Percentiles rank a stretch among this genome's conserved stretches.
phyloP scores from a whole-genome alignment of 2,113 vertebrate genomes.

The Oxygymnocypris stewartii region DNA sequence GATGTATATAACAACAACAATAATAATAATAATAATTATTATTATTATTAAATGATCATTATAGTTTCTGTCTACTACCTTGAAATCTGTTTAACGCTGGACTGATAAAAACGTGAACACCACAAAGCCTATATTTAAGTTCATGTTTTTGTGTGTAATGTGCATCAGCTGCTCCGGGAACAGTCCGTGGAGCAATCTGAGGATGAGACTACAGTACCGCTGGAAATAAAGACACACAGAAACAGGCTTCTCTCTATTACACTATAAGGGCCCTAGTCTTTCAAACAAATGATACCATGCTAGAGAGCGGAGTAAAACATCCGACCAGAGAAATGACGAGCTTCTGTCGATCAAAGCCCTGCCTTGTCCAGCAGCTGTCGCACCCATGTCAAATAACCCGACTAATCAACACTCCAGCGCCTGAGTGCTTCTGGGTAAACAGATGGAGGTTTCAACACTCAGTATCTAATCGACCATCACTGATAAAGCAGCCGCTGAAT shows the following conservation, averaged over 20 bases:
- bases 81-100: background rate
- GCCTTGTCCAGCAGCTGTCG: slow-evolving; percentile 1
- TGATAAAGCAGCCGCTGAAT: background rate
- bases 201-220: background rate
- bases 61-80: background rate
- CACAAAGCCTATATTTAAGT: background rate
- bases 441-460: background rate
- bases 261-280: background rate
- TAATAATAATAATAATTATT: too few species aligned
- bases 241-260: background rate
- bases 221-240: background rate
- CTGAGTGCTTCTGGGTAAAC: slow-evolving; percentile 21
- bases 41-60: too few species aligned
- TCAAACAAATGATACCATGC: slow-evolving; percentile 4
- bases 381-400: background rate
- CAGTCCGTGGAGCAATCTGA: background rate
- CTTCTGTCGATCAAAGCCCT: slow-evolving; percentile 17
- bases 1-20: background rate
- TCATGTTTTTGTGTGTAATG: background rate
- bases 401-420: slow-evolving; percentile 1
- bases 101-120: background rate
- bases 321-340: background rate
- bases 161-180: background rate
- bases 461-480: slow-evolving; percentile 14
- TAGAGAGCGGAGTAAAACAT: background rate